Evolutionary conservation across 2,888 invertebrate genomes (phyloP).

Genomic region (Apamea epomidion): DNA sequence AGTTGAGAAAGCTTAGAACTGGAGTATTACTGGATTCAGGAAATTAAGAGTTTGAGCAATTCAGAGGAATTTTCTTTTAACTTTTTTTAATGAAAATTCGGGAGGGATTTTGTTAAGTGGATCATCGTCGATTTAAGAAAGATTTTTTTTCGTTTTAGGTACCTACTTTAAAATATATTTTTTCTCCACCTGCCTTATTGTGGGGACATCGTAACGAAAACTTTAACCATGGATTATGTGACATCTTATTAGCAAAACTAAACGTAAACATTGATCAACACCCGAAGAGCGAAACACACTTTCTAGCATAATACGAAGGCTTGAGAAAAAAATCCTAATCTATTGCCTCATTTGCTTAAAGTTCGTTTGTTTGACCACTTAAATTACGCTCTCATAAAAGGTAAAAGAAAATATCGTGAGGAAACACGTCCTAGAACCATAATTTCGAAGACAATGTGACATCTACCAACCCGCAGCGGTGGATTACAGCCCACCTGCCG

Average conservation of each 20-base stretch:
- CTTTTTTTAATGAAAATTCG: constrained; percentile 27
- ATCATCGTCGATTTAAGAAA: constrained; percentile 10
- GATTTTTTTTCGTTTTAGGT: neutral
- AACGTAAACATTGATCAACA: neutral
- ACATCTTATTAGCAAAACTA: neutral
- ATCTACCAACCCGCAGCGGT: neutral
- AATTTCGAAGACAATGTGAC: neutral
- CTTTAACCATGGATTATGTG: neutral
- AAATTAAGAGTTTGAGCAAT: constrained; percentile 53
- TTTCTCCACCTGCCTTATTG: neutral
- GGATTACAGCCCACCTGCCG: neutral
- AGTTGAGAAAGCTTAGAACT: constrained; percentile 58
- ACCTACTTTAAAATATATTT: neutral
- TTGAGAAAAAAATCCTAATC: neutral
- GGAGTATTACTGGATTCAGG: constrained; percentile 59
- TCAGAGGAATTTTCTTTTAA: constrained; percentile 30
- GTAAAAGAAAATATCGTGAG: neutral
- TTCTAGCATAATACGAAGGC: neutral
- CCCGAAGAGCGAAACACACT: neutral
- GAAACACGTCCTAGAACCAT: neutral
- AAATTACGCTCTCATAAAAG: neutral
- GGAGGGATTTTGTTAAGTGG: constrained; percentile 4
- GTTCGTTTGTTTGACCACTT: neutral
- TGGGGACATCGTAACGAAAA: neutral
- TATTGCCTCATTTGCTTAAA: neutral